Base-by-base conservation (phyloP, 2,888 invertebrate genomes). In the Campaea margaritaria region DNA sequence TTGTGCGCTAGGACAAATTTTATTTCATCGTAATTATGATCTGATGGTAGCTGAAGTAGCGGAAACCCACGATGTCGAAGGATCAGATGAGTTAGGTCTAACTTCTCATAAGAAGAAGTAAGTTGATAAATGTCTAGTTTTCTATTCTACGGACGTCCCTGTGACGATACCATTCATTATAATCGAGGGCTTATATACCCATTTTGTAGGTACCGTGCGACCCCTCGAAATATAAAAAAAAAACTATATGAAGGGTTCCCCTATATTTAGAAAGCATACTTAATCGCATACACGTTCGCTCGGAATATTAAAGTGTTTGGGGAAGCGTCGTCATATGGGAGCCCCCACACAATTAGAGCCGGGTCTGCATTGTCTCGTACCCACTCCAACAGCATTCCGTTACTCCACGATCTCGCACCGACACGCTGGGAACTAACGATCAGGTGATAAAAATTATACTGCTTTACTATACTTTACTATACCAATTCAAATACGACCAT, bases 211-310 rank as follows among this genome's bases (percentile, higher is more conserved):
- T 88, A 89, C 78, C 66, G 61, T 69, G 73, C 78, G 79, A 86
- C 87, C 91, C 91, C 79, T 85, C 78, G 64, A 58, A 82, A 86
- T 73, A 86, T 85, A n/a, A n/a, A n/a, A 87, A 88, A 87, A 88
- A 72, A 75, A 73, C 80, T 86, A 90, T 86, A 78, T 90, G 85
- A 76, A 81, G 73, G 81, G 73, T 73, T 81, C 82, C 88, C 89
- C 88, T 87, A 85, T 89, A 87, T 90, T 91, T 89, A 86, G 85
- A 86, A 85, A 86, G 89, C 85, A 85, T 82, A 86, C 87, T 91
- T 89, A 89, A 90, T 89, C 87, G 89, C 86, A 79, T 84, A 82
- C 88, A 83, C 83, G 87, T 82, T 81, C 86, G 83, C 83, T 83
- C 73, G 73, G 86, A 90, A 91, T 91, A 90, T 90, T 90, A 87